A percentile compares a stretch with the other conserved stretches of the same genome.
These are phyloP conservation scores for Grus americana DNA, from an alignment of 2,113 vertebrate genomes.

Conservation along the genomic window DNA sequence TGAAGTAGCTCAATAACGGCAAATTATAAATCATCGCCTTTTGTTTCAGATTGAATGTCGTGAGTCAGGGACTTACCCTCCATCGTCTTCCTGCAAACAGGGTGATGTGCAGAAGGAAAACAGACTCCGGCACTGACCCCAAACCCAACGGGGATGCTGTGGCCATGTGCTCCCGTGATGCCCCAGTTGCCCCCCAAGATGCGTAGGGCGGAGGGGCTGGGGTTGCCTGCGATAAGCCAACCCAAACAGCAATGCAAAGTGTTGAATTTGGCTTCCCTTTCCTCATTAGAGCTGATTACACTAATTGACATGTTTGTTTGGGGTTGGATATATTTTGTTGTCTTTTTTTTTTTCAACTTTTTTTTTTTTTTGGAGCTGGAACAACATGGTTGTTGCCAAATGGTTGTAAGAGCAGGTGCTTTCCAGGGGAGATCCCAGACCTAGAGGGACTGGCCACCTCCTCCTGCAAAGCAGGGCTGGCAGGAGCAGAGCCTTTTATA, in stretches of 20 bases:
- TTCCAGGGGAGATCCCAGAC: background rate
- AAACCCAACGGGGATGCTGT: rapidly evolving
- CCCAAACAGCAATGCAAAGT: background rate
- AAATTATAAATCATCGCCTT: constrained; percentile 74
- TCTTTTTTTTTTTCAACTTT: background rate
- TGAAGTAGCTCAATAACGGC: constrained; percentile 48
- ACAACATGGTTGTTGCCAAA: background rate
- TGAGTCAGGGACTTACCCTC: constrained; percentile 27
- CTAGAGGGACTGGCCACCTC: background rate
- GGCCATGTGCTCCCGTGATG: rapidly evolving
- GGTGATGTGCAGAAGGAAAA: background rate
- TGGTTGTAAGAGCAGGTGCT: background rate
- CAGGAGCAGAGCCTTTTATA: background rate
- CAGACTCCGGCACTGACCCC: rapidly evolving
- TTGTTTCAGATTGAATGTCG: constrained; percentile 50
- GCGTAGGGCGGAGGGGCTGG: rapidly evolving
- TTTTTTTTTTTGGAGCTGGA: background rate
- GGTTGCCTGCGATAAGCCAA: background rate
- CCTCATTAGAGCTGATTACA: constrained; percentile 58
- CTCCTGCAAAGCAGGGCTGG: background rate
- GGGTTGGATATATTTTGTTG: constrained; percentile 22
- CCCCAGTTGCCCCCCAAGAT: rapidly evolving
- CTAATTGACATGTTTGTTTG: constrained; percentile 53
- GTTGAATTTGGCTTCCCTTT: constrained; percentile 32
- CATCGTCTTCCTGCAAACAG: background rate